These are phyloP conservation scores for Sebastes fasciatus DNA, from an alignment of 2,113 vertebrate species.

Conservation along the genomic window DNA sequence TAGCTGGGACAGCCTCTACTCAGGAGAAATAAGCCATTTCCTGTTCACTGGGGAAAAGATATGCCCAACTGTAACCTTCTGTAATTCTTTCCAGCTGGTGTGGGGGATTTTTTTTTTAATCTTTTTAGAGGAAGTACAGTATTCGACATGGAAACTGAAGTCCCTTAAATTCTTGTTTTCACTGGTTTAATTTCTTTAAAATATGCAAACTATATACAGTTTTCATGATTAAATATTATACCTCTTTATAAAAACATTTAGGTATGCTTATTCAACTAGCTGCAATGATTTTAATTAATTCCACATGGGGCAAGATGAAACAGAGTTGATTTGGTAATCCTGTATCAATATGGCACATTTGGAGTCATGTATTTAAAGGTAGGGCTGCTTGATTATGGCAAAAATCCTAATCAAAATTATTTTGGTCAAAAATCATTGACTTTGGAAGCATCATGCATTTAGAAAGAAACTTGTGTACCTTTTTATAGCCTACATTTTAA, in stretches of 20 bases:
- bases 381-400: too few relatives aligned
- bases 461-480: too few relatives aligned
- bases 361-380: not conserved
- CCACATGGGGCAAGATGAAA: conserved; percentile 5
- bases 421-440: too few relatives aligned
- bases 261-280: not conserved
- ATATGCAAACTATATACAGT: not conserved
- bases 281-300: conserved; percentile 5
- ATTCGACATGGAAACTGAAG: conserved; percentile 28
- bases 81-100: conserved; percentile 75
- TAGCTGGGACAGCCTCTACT: conserved; percentile 67
- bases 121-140: conserved; percentile 40
- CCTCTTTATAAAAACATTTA: conserved; percentile 14
- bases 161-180: conserved; percentile 17
- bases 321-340: not conserved
- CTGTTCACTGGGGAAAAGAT: conserved; percentile 67
- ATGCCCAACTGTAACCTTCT: conserved; percentile 73
- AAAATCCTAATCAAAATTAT: too few relatives aligned
- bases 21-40: conserved; percentile 79
- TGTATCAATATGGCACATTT: not conserved
- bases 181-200: conserved; percentile 8
- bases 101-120: conserved; percentile 50
- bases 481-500: too few relatives aligned
- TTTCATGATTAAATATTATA: not conserved
- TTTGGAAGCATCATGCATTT: too few relatives aligned